Percentiles rank a stretch among this genome's conserved stretches.
Evolutionary conservation across 2,113 vertebrate species (phyloP).

Genomic region (Rana temporaria): DNA sequence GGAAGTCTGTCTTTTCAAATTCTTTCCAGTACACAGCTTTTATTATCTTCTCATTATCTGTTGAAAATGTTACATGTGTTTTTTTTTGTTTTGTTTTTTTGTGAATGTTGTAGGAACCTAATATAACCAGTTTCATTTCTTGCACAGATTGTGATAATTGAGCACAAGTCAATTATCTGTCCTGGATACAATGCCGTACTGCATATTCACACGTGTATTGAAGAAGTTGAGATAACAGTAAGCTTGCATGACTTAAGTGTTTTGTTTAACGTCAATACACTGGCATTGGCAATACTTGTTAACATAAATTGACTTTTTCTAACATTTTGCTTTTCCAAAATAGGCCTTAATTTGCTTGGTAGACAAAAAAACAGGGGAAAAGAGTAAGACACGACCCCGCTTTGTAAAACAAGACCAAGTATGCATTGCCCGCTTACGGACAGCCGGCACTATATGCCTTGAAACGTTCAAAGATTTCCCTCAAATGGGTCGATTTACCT

Average conservation of each 20-base stretch:
- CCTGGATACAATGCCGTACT: conserved; percentile 98
- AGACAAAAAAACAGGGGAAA: conserved; percentile 98
- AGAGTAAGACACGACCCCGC: conserved; percentile 95
- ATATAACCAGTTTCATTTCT: conserved; percentile 42
- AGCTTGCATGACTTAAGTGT: conserved; percentile 63
- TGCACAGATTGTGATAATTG: conserved; percentile 96
- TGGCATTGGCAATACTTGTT: too few species aligned
- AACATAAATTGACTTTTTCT: too few species aligned
- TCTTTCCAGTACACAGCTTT: too few species aligned
- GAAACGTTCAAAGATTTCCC: conserved; percentile 99
- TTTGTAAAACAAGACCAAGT: conserved; percentile 99
- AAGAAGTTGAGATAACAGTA: conserved; percentile 98
- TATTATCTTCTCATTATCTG: too few species aligned
- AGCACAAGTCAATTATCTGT: conserved; percentile 99
- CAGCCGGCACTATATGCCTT: conserved; percentile 96
- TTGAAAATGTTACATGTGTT: too few species aligned
- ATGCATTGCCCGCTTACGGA: conserved; percentile 92
- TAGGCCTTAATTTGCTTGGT: conserved; percentile 99
- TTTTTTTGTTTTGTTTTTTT: too few species aligned
- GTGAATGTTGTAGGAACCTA: too few species aligned
- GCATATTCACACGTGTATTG: conserved; percentile 98
- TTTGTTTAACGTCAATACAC: too few species aligned
- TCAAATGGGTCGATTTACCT: conserved; percentile 98
- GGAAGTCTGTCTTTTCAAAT: too few species aligned
- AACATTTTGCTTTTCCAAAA: neutral